Evolutionary conservation across 2,113 vertebrate genomes (phyloP).

Genomic region (Orcinus orca): DNA sequence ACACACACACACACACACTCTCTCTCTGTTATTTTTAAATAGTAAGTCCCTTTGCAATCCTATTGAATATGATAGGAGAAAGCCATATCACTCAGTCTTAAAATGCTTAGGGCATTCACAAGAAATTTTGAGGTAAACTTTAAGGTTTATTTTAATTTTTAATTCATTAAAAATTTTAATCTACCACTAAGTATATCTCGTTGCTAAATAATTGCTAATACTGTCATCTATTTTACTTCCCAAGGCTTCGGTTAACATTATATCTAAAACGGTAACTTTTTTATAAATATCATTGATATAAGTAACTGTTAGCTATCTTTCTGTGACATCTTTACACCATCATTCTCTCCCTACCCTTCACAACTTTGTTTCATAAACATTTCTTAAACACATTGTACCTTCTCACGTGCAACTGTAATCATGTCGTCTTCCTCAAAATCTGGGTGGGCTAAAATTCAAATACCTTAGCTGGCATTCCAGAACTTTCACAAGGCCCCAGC

Average conservation of each 20-base stretch:
- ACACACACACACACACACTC: not conserved
- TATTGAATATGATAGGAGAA: not conserved
- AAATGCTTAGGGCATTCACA: not conserved
- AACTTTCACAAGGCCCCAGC: not conserved
- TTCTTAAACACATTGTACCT: not conserved
- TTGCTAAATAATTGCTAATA: not conserved
- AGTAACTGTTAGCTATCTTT: not conserved
- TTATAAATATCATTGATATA: not conserved
- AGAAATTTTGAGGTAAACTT: not conserved
- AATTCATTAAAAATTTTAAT: not conserved
- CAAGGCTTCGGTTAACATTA: not conserved
- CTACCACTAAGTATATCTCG: not conserved
- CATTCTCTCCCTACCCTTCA: not conserved
- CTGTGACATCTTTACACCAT: not conserved
- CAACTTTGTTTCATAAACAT: not conserved
- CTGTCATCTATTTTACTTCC: not conserved
- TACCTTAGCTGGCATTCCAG: not conserved
- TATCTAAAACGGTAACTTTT: not conserved
- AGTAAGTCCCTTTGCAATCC: not conserved
- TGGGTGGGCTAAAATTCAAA: not conserved
- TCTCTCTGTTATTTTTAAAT: not conserved
- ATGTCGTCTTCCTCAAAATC: not conserved
- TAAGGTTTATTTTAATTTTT: slow-evolving; percentile 7
- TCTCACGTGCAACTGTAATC: not conserved
- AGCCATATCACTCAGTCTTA: not conserved